Percentiles rank a stretch among this genome's conserved stretches.
Conservation (phyloP, 2,888 invertebrate species). For the Synergus umbraculus region DNA sequence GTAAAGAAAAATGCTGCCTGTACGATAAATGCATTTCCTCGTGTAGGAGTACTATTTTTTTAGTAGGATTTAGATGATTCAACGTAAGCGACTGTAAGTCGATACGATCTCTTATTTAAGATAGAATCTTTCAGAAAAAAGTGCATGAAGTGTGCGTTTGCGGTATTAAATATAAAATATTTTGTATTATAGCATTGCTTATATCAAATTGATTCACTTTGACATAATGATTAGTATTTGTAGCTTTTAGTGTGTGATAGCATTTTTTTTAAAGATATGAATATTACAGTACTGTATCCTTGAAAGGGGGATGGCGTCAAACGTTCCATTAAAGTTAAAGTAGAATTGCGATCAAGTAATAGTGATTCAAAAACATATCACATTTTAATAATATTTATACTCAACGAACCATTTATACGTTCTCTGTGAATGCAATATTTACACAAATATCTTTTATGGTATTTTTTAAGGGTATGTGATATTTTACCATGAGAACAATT, state of each 20-base stretch:
- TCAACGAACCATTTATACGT: not conserved
- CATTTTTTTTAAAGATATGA: not conserved
- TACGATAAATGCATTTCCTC: conserved; percentile 6
- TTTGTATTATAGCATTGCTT: not conserved
- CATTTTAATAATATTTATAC: not conserved
- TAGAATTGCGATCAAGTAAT: not conserved
- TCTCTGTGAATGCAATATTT: not conserved
- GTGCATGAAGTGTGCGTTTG: not conserved
- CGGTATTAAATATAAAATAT: conserved; percentile 25
- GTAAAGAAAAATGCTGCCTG: not conserved
- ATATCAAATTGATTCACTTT: not conserved
- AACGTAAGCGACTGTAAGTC: conserved; percentile 4
- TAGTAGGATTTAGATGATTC: not conserved
- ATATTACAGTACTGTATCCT: not conserved
- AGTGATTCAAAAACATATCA: not conserved
- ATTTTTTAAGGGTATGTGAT: no score
- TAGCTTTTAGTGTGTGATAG: not conserved
- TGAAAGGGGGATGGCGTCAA: not conserved
- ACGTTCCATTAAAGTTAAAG: not conserved
- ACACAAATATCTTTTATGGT: no score
- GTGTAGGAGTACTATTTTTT: not conserved
- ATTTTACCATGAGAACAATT: no score
- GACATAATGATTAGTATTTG: conserved; percentile 20
- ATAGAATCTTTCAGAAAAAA: not conserved
- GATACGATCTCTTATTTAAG: conserved; percentile 6